Base-by-base conservation (phyloP, 2,113 vertebrate species). In the Stigmatopora argus region DNA sequence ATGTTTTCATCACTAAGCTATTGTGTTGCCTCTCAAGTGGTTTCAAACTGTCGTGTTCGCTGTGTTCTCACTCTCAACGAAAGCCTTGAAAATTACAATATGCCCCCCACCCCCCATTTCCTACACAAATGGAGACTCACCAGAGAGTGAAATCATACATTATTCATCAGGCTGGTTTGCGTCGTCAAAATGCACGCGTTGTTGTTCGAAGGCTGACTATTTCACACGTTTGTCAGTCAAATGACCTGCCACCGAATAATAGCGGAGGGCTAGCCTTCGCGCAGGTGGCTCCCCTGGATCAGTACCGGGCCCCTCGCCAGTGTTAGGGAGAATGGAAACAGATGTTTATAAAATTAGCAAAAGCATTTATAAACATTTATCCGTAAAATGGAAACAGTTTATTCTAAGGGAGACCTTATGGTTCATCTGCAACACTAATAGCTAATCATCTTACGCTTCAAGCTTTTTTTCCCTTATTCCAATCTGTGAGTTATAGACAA, bases 331-430 rank as follows among this genome's bases (percentile, higher is more conserved):
- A 66, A 35, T 69, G 48, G 67, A 59, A 83, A 69, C 79, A 85
- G 79, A 83, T 87, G 81, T 81, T 84, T 85, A 67, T 71, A 65
- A 78, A 82, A 87, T 68, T 21, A 56, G 66, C 66, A 75, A 55
- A 63, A 19, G 46, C 76, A 81, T 84, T 71, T 65, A 77, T 84
- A 88, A 88, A 87, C 77, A 82, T 70, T 63, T 69, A 70, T 74
- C 57, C 55, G 59, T 62, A 76, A 76, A 47, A 74, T 63, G 65
- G 26, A 83, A 82, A 80, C 70, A 71, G 77, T 84, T 83, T 75
- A 84, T 78, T 15, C 68, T 66, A 53, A 66, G 47, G 71, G 64
- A 83, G 71, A 76, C 45, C 67, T 64, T 31, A 18, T 69, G 62
- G 76, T 51, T 83, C 65, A 79, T 73, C 73, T 80, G 66, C 82